These are phyloP conservation scores for Napeogenes inachia DNA, from an alignment of 2,888 invertebrate genomes.

Conservation along the genomic window DNA sequence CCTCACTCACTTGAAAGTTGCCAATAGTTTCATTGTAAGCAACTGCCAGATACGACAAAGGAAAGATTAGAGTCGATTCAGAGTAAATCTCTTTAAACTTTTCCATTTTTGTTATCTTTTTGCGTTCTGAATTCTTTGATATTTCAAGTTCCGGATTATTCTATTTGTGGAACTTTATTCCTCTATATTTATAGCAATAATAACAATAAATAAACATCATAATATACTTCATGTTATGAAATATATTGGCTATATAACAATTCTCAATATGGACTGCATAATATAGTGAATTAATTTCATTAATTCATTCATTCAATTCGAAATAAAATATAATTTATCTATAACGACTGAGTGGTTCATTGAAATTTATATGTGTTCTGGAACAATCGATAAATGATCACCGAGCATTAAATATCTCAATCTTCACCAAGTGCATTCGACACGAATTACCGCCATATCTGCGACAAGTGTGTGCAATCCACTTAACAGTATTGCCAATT, in stretches of 20 bases:
- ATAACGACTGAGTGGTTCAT: no score
- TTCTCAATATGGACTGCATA: no score
- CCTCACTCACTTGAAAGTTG: constrained; percentile 19
- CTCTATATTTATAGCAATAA: constrained; percentile 1
- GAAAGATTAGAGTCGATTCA: constrained; percentile 20
- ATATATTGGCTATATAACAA: no score
- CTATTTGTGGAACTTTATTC: background rate
- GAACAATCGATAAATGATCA: constrained; percentile 1
- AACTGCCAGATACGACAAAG: constrained; percentile 17
- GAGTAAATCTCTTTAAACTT: constrained; percentile 22
- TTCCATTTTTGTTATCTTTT: constrained; percentile 18
- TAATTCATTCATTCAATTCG: no score
- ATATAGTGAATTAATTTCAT: no score
- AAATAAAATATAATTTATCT: no score
- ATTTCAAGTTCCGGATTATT: no score
- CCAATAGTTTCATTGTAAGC: constrained; percentile 26
- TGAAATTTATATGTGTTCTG: background rate
- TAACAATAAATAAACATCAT: no score
- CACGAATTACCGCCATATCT: constrained; percentile 40
- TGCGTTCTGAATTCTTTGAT: constrained; percentile 2
- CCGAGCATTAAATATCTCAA: constrained; percentile 1
- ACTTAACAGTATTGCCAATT: constrained; percentile 67
- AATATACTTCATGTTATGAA: no score
- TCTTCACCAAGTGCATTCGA: constrained; percentile 35
- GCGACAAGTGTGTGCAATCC: constrained; percentile 46